phyloP scores from a whole-genome alignment of 2,888 invertebrate species.

The Notocelia uddmanniana region DNA sequence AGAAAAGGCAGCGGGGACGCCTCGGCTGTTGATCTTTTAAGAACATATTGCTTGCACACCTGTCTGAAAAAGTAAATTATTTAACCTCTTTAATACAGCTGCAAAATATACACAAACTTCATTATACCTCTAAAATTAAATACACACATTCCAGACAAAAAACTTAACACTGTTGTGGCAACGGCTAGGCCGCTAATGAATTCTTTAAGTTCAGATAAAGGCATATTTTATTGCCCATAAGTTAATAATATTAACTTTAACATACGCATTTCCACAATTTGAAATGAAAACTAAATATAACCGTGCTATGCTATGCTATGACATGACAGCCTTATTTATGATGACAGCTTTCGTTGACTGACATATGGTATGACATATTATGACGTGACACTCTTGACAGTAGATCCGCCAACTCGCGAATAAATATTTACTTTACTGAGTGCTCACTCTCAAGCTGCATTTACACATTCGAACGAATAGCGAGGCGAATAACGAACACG shows the following conservation, averaged over 20 bases:
- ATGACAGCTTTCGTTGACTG: background rate
- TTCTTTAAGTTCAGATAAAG: conserved; percentile 59
- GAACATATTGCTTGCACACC: conserved; percentile 91
- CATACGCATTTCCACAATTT: conserved; percentile 13
- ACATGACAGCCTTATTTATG: background rate
- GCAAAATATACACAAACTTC: conserved; percentile 23
- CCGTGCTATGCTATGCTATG: too few species aligned
- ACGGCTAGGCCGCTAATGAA: conserved; percentile 86
- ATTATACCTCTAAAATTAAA: conserved; percentile 10
- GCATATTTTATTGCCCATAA: conserved; percentile 52
- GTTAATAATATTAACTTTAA: background rate
- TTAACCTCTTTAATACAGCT: conserved; percentile 32
- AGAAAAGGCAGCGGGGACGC: conserved; percentile 92
- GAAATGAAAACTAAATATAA: conserved; percentile 7
- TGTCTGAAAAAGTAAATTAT: conserved; percentile 83
- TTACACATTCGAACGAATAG: too few species aligned
- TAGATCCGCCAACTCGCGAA: too few species aligned
- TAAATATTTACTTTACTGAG: too few species aligned
- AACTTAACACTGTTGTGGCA: conserved; percentile 92
- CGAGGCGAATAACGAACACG: too few species aligned
- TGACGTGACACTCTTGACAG: too few species aligned
- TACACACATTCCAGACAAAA: conserved; percentile 95
- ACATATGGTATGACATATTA: too few species aligned
- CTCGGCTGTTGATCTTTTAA: conserved; percentile 91
- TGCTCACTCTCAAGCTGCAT: too few species aligned